These are phyloP conservation scores for Drosophila colorata DNA, from an alignment of 2,888 invertebrate genomes.

Conservation along the genomic window DNA sequence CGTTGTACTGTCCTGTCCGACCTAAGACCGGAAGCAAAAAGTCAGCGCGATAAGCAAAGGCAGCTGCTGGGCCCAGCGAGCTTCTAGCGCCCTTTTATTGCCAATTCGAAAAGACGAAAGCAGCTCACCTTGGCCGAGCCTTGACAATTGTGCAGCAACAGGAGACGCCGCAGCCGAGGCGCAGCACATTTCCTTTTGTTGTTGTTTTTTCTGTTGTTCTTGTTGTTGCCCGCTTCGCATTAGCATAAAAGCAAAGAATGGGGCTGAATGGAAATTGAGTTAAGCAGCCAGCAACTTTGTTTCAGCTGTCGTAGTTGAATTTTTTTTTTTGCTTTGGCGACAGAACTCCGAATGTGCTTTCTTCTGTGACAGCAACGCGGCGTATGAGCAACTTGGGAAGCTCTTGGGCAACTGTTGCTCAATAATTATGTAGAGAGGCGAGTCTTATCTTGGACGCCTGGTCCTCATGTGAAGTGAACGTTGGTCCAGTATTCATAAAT, in stretches of 20 bases:
- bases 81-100: conserved; percentile 59
- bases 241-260: conserved; percentile 76
- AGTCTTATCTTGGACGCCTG: background rate
- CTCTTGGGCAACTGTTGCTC: conserved; percentile 70
- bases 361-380: conserved; percentile 1
- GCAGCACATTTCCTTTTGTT: conserved; percentile 8
- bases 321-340: conserved; percentile 4
- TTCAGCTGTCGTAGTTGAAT: conserved; percentile 7
- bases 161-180: conserved; percentile 23
- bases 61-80: conserved; percentile 30
- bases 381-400: conserved; percentile 51
- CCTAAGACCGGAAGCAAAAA: conserved; percentile 71
- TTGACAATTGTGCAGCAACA: conserved; percentile 52
- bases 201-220: background rate
- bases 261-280: conserved; percentile 63
- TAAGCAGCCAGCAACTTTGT: conserved; percentile 47
- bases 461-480: background rate
- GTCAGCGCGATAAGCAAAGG: conserved; percentile 74
- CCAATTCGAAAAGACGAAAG: conserved; percentile 45
- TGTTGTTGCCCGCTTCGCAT: conserved; percentile 43
- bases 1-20: conserved; percentile 56
- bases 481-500: conserved; percentile 58
- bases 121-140: conserved; percentile 51
- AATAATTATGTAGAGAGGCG: conserved; percentile 14
- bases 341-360: conserved; percentile 16